Conservation (phyloP, 1,140 invertebrate genomes). For the Maconellicoccus hirsutus region DNA sequence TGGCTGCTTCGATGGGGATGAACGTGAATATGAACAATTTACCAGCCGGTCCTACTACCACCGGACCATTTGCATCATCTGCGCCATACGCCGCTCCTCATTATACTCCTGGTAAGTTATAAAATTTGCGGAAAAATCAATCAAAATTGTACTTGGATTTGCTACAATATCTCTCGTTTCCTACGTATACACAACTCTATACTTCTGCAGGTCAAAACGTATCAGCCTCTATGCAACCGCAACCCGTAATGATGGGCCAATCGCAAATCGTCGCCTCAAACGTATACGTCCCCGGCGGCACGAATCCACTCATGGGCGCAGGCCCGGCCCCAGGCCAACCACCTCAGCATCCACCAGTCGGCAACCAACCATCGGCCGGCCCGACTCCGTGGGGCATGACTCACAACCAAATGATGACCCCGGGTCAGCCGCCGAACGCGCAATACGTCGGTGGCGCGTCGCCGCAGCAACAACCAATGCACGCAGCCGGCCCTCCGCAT, state of each 20-base stretch:
- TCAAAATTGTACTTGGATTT: no score
- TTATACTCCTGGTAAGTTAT: background rate
- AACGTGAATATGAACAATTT: background rate
- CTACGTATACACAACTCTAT: background rate
- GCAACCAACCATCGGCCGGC: no score
- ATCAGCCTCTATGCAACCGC: background rate
- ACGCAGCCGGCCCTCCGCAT: no score
- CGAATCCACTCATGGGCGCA: background rate
- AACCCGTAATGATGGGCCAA: background rate
- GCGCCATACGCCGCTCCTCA: background rate
- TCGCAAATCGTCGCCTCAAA: background rate
- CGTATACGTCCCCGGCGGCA: background rate
- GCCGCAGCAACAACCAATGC: no score
- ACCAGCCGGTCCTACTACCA: background rate
- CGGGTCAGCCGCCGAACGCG: background rate
- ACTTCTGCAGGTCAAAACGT: background rate
- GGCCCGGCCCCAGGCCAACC: background rate
- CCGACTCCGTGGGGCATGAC: no score
- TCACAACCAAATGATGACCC: background rate
- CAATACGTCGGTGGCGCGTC: no score
- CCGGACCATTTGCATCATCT: background rate
- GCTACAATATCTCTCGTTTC: no score
- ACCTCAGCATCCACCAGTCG: no score
- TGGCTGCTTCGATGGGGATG: background rate
- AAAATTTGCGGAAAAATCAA: no score